phyloP scores from a whole-genome alignment of 2,888 invertebrate genomes.

The Galeruca laticollis region DNA sequence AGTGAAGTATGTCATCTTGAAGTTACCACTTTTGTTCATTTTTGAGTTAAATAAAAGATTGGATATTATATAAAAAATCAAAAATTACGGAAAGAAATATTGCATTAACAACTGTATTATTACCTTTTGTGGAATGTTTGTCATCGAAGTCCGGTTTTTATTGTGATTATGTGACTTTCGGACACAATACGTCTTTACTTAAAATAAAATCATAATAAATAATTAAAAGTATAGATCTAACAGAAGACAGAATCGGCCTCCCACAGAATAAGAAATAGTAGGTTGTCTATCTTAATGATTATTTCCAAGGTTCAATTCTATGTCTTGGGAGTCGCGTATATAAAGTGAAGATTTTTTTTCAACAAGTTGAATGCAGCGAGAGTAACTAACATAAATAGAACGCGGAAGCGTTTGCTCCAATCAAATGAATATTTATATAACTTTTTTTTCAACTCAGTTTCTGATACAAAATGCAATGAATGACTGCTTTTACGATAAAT shows the following conservation, averaged over 20 bases:
- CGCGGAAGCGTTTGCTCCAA: constrained; percentile 39
- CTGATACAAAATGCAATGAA: constrained; percentile 40
- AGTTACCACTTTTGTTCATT: no score
- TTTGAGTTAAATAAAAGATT: no score
- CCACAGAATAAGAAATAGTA: constrained; percentile 21
- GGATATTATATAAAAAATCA: no score
- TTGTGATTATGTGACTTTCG: no score
- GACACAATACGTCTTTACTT: no score
- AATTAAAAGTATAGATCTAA: no score
- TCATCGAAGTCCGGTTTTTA: no score
- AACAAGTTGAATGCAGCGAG: constrained; percentile 27
- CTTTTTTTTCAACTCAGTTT: constrained; percentile 32
- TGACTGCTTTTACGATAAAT: constrained; percentile 41
- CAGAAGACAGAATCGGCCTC: constrained; percentile 12
- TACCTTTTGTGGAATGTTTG: no score
- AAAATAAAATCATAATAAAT: no score
- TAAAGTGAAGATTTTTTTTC: constrained; percentile 23
- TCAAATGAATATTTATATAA: constrained; percentile 44
- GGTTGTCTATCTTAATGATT: constrained; percentile 20
- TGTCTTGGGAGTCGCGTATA: constrained; percentile 28
- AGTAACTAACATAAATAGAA: constrained; percentile 33
- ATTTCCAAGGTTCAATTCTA: constrained; percentile 29
- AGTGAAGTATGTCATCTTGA: no score
- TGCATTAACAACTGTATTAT: no score
- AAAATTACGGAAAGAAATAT: no score